These are phyloP conservation scores for Rambutsinella grinnellia DNA, from an alignment of 2,888 invertebrate genomes.

Conservation along the genomic window DNA sequence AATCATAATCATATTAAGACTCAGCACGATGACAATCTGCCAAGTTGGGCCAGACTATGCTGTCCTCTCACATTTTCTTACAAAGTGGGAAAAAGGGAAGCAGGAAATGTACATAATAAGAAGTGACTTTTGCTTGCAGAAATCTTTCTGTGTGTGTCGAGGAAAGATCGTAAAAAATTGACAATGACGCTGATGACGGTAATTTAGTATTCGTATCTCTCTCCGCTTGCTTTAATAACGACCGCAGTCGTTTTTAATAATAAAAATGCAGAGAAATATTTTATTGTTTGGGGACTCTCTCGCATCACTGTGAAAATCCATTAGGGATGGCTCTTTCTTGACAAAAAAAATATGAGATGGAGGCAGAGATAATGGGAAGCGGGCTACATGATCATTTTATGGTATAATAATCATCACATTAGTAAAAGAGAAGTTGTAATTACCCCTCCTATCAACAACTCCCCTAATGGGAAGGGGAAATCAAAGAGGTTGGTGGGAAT, in stretches of 20 bases:
- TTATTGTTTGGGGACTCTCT: not conserved
- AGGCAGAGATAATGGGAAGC: not conserved
- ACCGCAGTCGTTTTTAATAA: not conserved
- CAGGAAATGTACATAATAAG: slow-evolving; percentile 44
- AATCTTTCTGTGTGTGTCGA: not conserved
- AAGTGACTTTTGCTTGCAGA: slow-evolving; percentile 8
- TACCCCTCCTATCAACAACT: slow-evolving; percentile 11
- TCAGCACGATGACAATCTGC: slow-evolving; percentile 6
- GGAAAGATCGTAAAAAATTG: not conserved
- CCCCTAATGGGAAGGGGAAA: too few relatives aligned
- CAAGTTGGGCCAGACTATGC: not conserved
- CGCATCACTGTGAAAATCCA: slow-evolving; percentile 27
- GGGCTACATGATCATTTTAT: not conserved
- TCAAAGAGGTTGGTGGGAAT: too few relatives aligned
- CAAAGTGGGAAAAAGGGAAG: slow-evolving; percentile 48
- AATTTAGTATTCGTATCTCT: not conserved
- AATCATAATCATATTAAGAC: slow-evolving; percentile 23
- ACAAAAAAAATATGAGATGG: not conserved
- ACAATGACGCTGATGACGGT: not conserved
- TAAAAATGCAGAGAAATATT: not conserved
- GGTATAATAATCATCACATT: slow-evolving; percentile 28
- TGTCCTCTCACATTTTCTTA: slow-evolving; percentile 25
- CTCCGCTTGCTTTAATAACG: slow-evolving; percentile 13
- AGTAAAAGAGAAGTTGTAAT: slow-evolving; percentile 24
- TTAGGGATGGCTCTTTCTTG: slow-evolving; percentile 24